Evolutionary conservation across 2,888 invertebrate species (phyloP), one percentile per base, ranked within the genome.

Genomic region (Drosophila anomalata): DNA sequence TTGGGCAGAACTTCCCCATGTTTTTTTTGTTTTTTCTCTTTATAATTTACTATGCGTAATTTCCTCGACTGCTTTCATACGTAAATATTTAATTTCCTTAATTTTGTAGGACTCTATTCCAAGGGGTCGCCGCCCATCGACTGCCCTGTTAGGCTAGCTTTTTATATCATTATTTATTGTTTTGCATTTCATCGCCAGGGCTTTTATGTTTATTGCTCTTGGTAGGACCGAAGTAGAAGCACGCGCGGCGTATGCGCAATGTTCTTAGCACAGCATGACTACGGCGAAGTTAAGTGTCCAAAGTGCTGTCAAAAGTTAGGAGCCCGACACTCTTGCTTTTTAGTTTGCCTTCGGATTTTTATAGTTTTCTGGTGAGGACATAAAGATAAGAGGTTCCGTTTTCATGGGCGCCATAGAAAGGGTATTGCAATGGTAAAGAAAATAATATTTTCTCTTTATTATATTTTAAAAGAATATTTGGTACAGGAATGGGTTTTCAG

Each of bases 51-150:
- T 78, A 75, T 84, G 82, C 78, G 63, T 71, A 77, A 76, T 80
- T 83, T 88, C 62, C 71, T 70, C 68, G 71, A 74, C 67, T 75
- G 69, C 73, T 66, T 72, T 70, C 71, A 62, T 71, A 70, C 76
- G 73, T 73, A 84, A 83, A 83, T 83, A 84, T 83, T 84, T 79
- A 74, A 81, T 76, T 77, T 72, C 71, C 78, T 71, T 65, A 66
- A 73, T 78, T 71, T 71, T 36, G 50, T 33, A 47, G 56, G 55
- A 62, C 75, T 75, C 78, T 67, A 59, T 77, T 77, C 44, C n/a
- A 36, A 36, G 24, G 22, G 44, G 48, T 29, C 29, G 29, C 20
- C 20, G 29, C 22, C 53, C 41, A 39, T 67, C 1, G 44, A 39
- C 41, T 14, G 50, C 48, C 22, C 51, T 33, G 55, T 44, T 53